A percentile compares a stretch with the other conserved stretches of the same genome.
These are phyloP conservation scores for Stenoptilia bipunctidactyla DNA, from an alignment of 2,888 invertebrate species.

Conservation along the genomic window DNA sequence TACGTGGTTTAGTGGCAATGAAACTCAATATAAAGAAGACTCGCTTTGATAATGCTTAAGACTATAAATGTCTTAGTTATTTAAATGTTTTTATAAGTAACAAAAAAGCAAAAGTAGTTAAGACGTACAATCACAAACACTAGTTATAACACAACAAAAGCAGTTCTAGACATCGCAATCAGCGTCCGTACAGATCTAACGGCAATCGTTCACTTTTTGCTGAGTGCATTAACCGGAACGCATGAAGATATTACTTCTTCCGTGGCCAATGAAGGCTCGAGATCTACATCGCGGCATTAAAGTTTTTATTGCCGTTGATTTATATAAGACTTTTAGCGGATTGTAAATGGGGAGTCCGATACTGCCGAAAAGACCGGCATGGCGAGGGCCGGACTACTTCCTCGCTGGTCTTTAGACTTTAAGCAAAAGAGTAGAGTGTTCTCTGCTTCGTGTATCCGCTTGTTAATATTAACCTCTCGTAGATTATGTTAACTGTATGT, in stretches of 20 bases:
- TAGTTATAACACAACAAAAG: no score
- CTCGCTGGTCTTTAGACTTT: conserved; percentile 46
- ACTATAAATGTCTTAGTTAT: no score
- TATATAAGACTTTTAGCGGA: conserved; percentile 21
- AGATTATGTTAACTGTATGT: conserved; percentile 69
- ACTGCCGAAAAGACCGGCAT: conserved; percentile 61
- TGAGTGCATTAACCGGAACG: no score
- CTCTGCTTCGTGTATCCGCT: conserved; percentile 67
- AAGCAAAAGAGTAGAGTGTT: conserved; percentile 46
- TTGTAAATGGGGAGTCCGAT: conserved; percentile 54
- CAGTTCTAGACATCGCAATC: no score
- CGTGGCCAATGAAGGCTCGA: conserved; percentile 32
- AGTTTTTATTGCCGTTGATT: conserved; percentile 26
- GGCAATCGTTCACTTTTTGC: no score
- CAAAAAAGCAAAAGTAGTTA: no score
- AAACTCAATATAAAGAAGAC: no score
- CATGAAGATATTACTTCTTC: neutral
- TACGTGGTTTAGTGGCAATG: no score
- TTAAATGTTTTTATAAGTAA: no score
- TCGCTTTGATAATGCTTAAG: no score
- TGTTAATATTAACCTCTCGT: conserved; percentile 63
- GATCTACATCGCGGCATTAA: conserved; percentile 41
- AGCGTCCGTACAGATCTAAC: no score
- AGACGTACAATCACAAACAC: no score
- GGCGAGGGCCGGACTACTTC: conserved; percentile 65